A percentile compares a stretch with the other conserved stretches of the same genome.
Conservation (phyloP, 2,113 vertebrate species). For the Rutilus rutilus region DNA sequence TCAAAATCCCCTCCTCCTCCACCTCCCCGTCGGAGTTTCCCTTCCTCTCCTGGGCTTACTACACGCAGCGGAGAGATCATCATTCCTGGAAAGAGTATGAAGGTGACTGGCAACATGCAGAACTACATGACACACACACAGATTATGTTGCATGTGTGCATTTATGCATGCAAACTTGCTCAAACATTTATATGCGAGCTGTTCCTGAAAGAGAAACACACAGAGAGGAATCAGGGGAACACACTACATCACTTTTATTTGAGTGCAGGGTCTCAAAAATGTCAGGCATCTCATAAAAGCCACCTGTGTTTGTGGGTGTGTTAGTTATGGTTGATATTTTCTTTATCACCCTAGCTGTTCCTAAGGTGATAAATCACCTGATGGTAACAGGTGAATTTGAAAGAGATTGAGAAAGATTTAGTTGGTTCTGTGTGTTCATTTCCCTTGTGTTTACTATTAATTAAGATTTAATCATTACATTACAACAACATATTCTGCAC, state of each 20-base stretch:
- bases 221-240: background rate
- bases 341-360: constrained; percentile 6
- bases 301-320: constrained; percentile 11
- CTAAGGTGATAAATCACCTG: constrained; percentile 22
- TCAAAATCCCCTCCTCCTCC: constrained; percentile 95
- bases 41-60: constrained; percentile 90
- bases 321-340: constrained; percentile 25
- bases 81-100: constrained; percentile 87
- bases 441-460: background rate
- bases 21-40: constrained; percentile 92
- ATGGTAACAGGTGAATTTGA: constrained; percentile 12
- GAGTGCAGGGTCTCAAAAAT: constrained; percentile 17
- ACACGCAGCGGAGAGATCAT: constrained; percentile 92
- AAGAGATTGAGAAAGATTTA: background rate
- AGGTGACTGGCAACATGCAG: constrained; percentile 68
- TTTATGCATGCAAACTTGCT: background rate
- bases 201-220: background rate
- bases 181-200: background rate
- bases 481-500: background rate
- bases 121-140: background rate
- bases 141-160: background rate
- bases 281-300: constrained; percentile 13
- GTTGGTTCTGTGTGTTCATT: background rate
- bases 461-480: background rate
- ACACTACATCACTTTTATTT: constrained; percentile 32